A percentile compares a stretch with the other conserved stretches of the same genome.
These are phyloP conservation scores for Lumbricus terrestris DNA, from an alignment of 2,888 invertebrate species.

Conservation along the genomic window DNA sequence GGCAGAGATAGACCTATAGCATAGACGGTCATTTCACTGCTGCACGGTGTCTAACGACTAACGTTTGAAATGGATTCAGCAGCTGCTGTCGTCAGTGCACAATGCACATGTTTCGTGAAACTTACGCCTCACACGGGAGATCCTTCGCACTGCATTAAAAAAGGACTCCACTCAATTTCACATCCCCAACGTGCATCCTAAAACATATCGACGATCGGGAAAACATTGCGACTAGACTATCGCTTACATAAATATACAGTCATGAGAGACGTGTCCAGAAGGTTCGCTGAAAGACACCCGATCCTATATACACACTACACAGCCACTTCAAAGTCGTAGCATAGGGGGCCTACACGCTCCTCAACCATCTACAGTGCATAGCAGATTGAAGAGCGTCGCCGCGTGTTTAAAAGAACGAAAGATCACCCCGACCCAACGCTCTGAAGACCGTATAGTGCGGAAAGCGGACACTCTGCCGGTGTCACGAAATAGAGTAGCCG, in stretches of 20 bases:
- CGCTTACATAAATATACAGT: no score
- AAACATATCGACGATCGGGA: not conserved
- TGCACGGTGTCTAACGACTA: no score
- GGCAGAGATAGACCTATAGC: not conserved
- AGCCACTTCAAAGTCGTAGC: not conserved
- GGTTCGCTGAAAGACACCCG: no score
- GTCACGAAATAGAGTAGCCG: no score
- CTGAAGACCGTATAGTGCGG: not conserved
- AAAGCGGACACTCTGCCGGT: not conserved
- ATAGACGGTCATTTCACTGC: not conserved
- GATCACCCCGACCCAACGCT: not conserved
- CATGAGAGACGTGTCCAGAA: no score
- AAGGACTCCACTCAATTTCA: not conserved
- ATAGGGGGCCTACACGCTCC: not conserved
- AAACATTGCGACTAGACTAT: not conserved
- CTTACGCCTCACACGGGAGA: not conserved
- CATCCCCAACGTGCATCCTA: not conserved
- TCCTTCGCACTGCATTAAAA: not conserved
- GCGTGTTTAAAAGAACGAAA: not conserved
- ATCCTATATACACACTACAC: not conserved
- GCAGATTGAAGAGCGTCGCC: not conserved
- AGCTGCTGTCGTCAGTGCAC: no score
- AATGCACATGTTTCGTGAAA: no score
- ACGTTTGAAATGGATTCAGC: not conserved
- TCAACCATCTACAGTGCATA: no score